These are phyloP conservation scores for Apocheima hispidaria DNA, from an alignment of 2,888 invertebrate genomes.

Conservation along the genomic window DNA sequence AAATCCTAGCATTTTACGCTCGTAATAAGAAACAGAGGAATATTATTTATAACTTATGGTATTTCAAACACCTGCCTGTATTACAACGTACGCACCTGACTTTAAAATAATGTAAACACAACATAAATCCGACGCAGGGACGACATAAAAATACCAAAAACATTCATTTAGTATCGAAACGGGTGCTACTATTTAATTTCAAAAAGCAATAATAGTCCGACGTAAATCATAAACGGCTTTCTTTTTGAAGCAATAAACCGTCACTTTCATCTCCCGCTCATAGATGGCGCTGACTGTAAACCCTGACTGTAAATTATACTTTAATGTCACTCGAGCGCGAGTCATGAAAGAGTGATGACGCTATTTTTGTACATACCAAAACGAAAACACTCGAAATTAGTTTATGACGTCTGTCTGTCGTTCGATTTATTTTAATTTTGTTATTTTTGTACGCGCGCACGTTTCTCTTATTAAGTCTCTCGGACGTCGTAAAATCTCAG, in stretches of 20 bases:
- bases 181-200: constrained; percentile 67
- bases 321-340: constrained; percentile 80
- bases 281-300: constrained; percentile 80
- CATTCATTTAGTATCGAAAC: constrained; percentile 58
- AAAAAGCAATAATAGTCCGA: constrained; percentile 65
- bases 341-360: constrained; percentile 84
- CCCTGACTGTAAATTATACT: constrained; percentile 75
- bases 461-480: constrained; percentile 77
- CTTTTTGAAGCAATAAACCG: constrained; percentile 69
- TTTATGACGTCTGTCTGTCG: constrained; percentile 86
- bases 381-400: constrained; percentile 86
- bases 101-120: constrained; percentile 42
- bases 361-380: constrained; percentile 83
- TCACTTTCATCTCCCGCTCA: constrained; percentile 73
- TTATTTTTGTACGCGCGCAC: constrained; percentile 76
- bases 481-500: constrained; percentile 70
- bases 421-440: constrained; percentile 86
- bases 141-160: constrained; percentile 51
- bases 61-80: constrained; percentile 41
- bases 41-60: constrained; percentile 33
- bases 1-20: constrained; percentile 23
- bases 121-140: constrained; percentile 43
- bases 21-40: constrained; percentile 35
- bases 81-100: constrained; percentile 38
- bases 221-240: constrained; percentile 79